Evolutionary conservation across 2,113 vertebrate species (phyloP), one percentile per base, ranked within the genome.

Genomic region (Caranx melampygus): DNA sequence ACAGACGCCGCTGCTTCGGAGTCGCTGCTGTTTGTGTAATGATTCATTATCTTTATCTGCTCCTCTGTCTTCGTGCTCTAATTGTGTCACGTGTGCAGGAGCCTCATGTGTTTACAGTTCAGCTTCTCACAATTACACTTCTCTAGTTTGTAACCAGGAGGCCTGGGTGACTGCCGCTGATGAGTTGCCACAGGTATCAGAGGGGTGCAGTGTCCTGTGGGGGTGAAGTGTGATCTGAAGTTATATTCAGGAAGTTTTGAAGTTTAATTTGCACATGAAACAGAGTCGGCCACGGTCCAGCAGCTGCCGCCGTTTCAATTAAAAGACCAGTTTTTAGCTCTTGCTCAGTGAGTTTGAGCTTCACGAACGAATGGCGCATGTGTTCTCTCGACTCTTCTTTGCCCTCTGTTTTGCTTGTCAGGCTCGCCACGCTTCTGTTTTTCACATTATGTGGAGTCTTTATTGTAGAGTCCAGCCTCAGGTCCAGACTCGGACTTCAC

Each of bases 31-130:
- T 65, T 51, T 60, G 58, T 20, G 1, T 40, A 44, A 40, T 13
- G 54, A 70, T 51, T 69, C n/a, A 49, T 75, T 58, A 52, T 71
- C 65, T 62, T n/a, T 7, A 73, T 52, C 35, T 18, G 6, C 4
- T 20, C 15, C 0, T 20, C 37, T 3, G 31, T 59, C 35, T 47
- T 77, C 81, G 6, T 71, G 52, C 74, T 54, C 45, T 65, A 40
- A 74, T 59, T 62, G 66, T 52, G 20, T 45, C 55, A 65, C 59
- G 40, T 6, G 37, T 35, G 40, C 21, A 33, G 34, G n/a, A 7
- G 16, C 21, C 42, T 67, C 60, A 40, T 20, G 21, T 18, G 3
- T 34, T 51, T 21, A 2, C 40, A 16, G 55, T 10, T 26, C 44
- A 1, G 5, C 35, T 42, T 34, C 66, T 4, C 2, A 12, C 45